Evolutionary conservation across 2,888 invertebrate species (phyloP).

Genomic region (Lomographa bimaculata): DNA sequence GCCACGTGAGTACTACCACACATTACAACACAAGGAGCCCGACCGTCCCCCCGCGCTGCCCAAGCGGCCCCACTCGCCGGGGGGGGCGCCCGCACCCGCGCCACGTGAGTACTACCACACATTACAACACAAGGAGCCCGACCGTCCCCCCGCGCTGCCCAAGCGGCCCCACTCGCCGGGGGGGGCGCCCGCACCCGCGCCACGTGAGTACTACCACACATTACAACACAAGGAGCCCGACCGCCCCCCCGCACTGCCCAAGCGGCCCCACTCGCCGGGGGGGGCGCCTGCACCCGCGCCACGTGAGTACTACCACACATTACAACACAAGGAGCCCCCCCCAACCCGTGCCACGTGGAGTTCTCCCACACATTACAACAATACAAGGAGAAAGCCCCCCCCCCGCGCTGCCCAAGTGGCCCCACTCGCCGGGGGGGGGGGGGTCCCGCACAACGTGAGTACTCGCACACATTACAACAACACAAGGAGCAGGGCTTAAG

Average conservation of each 20-base stretch:
- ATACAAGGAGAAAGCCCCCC: no score
- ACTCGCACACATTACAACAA: no score
- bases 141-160: constrained; percentile 30
- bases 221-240: constrained; percentile 13
- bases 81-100: constrained; percentile 4
- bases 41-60: constrained; percentile 30
- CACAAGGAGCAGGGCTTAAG: no score
- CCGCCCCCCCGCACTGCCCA: constrained; percentile 31
- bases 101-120: constrained; percentile 5
- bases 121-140: constrained; percentile 12
- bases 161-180: no score
- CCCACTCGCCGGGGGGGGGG: no score
- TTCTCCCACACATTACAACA: no score
- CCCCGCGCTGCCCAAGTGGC: constrained; percentile 32
- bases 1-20: constrained; percentile 5
- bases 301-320: no score
- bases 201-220: constrained; percentile 4
- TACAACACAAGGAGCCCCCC: no score
- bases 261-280: no score
- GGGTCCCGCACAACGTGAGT: constrained; percentile 2
- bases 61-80: no score
- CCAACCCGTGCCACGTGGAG: no score
- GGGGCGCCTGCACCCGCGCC: constrained; percentile 4
- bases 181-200: constrained; percentile 5
- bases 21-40: constrained; percentile 10